A percentile compares a stretch with the other conserved stretches of the same genome.
Evolutionary conservation across 1,140 invertebrate genomes (phyloP).

Genomic region (Scaptodrosophila lebanonensis): DNA sequence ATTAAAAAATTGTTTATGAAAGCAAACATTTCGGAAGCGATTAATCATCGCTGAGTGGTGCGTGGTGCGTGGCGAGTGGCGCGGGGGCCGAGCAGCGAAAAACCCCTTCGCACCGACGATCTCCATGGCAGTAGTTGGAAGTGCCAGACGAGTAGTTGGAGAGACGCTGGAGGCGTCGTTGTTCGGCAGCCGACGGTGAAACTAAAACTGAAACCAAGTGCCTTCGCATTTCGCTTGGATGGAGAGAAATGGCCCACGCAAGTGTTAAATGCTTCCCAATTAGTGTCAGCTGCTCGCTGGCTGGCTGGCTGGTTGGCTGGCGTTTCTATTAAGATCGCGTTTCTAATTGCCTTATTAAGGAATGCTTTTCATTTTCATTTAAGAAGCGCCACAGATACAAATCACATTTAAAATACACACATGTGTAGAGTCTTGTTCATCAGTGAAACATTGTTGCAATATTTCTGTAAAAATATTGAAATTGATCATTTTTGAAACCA

Average conservation of each 20-base stretch:
- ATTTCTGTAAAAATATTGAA: too few species aligned
- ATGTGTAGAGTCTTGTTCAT: too few species aligned
- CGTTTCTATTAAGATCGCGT: slow-evolving; percentile 36
- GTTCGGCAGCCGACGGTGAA: slow-evolving; percentile 23
- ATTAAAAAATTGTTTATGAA: slow-evolving; percentile 76
- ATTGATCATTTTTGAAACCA: too few species aligned
- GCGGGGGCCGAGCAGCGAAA: slow-evolving; percentile 45
- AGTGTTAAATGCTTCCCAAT: slow-evolving; percentile 72
- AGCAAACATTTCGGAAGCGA: slow-evolving; percentile 68
- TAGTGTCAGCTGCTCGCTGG: slow-evolving; percentile 55
- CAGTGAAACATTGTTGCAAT: too few species aligned
- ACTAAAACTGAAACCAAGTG: slow-evolving; percentile 46
- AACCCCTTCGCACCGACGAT: too few species aligned
- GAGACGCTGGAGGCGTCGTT: slow-evolving; percentile 9
- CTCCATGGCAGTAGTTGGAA: slow-evolving; percentile 32
- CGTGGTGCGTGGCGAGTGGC: slow-evolving; percentile 11
- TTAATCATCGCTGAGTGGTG: slow-evolving; percentile 57
- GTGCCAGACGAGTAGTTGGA: slow-evolving; percentile 22
- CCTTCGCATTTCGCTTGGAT: slow-evolving; percentile 41
- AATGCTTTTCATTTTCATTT: slow-evolving; percentile 49
- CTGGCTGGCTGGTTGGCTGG: background rate
- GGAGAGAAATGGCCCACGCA: slow-evolving; percentile 8
- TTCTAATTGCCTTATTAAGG: slow-evolving; percentile 67
- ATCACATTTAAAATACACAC: too few species aligned
- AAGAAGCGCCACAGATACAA: too few species aligned